These are phyloP conservation scores for Porites rus DNA, from an alignment of 92 coral and sea anemone genomes.

Conservation along the genomic window DNA sequence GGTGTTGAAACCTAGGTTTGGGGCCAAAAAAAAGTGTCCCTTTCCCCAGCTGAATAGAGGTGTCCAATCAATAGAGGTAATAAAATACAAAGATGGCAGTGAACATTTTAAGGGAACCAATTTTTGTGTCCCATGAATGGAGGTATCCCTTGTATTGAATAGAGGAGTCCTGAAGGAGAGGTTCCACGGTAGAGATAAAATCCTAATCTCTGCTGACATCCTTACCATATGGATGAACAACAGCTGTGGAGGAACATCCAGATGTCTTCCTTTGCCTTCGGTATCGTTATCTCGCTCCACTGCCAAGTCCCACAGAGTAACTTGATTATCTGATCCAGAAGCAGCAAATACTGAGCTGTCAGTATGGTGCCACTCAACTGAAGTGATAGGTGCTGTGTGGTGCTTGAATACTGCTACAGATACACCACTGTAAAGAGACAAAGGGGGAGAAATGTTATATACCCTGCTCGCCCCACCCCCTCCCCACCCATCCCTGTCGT, in stretches of 20 bases:
- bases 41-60: no score
- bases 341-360: conserved; percentile 97
- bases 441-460: not conserved
- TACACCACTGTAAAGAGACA: conserved; percentile 69
- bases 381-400: conserved; percentile 93
- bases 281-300: conserved; percentile 85
- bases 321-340: conserved; percentile 87
- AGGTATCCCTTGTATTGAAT: no score
- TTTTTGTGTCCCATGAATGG: no score
- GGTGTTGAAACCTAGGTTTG: no score
- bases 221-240: conserved; percentile 96
- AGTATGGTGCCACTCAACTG: conserved; percentile 93
- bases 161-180: no score
- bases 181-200: not conserved
- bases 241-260: conserved; percentile 96
- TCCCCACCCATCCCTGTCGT: no score
- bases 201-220: not conserved
- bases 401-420: conserved; percentile 97
- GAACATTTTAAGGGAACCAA: no score
- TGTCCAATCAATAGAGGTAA: no score
- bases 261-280: conserved; percentile 81
- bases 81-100: no score
- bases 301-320: conserved; percentile 96
- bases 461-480: no score
- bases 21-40: no score